Evolutionary conservation across 2,113 vertebrate genomes (phyloP).

Genomic region (Furnarius figulus): DNA sequence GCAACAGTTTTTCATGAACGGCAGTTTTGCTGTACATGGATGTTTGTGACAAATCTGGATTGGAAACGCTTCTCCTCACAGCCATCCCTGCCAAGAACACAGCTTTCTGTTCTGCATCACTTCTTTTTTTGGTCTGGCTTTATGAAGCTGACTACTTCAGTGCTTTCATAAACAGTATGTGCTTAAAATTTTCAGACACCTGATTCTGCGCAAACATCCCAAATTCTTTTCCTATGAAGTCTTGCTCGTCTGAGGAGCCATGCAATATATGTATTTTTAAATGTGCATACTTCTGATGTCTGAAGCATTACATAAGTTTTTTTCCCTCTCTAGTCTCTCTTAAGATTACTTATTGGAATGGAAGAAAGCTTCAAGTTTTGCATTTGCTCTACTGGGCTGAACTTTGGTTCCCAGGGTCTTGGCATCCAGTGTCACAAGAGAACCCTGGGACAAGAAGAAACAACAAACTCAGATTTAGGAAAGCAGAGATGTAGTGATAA

Average conservation of each 20-base stretch:
- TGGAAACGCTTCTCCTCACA: constrained; percentile 22
- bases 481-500: not conserved
- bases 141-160: constrained; percentile 33
- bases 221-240: constrained; percentile 66
- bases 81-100: constrained; percentile 45
- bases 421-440: constrained; percentile 1
- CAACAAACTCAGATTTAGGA: constrained; percentile 17
- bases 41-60: constrained; percentile 39
- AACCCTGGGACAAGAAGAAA: constrained; percentile 7
- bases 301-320: not conserved
- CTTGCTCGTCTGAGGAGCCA: not conserved
- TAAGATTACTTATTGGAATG: constrained; percentile 38
- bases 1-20: not conserved
- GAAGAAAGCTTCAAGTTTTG: constrained; percentile 13
- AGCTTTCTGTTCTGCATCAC: constrained; percentile 50
- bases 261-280: constrained; percentile 45
- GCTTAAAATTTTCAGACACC: constrained; percentile 59
- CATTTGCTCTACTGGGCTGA: constrained; percentile 20
- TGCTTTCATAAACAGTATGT: constrained; percentile 38
- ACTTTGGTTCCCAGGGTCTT: constrained; percentile 31
- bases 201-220: constrained; percentile 40
- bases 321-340: not conserved
- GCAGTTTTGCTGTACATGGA: not conserved
- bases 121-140: constrained; percentile 67
- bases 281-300: constrained; percentile 39